A percentile compares a stretch with the other conserved stretches of the same genome.
These are phyloP conservation scores for Dryadula phaetusa DNA, from an alignment of 2,888 invertebrate species.

Conservation along the genomic window DNA sequence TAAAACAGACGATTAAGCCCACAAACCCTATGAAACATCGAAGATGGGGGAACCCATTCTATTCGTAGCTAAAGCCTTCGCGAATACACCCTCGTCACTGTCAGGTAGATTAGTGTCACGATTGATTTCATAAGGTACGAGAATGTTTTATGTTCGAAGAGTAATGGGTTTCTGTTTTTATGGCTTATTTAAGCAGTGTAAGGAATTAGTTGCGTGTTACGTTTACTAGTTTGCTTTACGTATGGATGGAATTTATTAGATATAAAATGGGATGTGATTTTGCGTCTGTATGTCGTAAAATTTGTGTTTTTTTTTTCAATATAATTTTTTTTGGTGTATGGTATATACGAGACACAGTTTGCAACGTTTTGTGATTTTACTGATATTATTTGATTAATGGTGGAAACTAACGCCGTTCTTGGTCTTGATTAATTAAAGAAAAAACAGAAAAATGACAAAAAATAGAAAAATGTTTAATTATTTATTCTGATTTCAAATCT, in stretches of 20 bases:
- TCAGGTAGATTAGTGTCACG: slow-evolving; percentile 46
- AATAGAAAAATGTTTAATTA: too few species aligned
- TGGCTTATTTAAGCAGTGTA: slow-evolving; percentile 29
- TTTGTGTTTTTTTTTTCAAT: too few species aligned
- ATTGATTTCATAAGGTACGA: slow-evolving; percentile 43
- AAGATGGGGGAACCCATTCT: slow-evolving; percentile 9
- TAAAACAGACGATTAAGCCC: slow-evolving; percentile 11
- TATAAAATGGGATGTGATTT: neutral
- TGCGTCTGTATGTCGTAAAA: neutral
- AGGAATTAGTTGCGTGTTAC: slow-evolving; percentile 21
- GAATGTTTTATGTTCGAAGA: slow-evolving; percentile 34
- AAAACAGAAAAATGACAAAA: too few species aligned
- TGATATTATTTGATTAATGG: too few species aligned
- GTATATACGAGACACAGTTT: too few species aligned
- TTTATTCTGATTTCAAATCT: too few species aligned
- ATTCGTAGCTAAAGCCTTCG: neutral
- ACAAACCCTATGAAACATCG: slow-evolving; percentile 13
- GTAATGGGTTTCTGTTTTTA: slow-evolving; percentile 39
- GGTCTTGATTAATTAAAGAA: too few species aligned
- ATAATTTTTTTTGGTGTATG: too few species aligned
- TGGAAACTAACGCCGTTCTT: too few species aligned
- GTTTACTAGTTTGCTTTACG: slow-evolving; percentile 7
- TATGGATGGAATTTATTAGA: slow-evolving; percentile 8
- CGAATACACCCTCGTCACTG: slow-evolving; percentile 47
- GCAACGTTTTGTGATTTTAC: too few species aligned